phyloP scores from a whole-genome alignment of 2,113 vertebrate species.

The Oostethus manadensis region DNA sequence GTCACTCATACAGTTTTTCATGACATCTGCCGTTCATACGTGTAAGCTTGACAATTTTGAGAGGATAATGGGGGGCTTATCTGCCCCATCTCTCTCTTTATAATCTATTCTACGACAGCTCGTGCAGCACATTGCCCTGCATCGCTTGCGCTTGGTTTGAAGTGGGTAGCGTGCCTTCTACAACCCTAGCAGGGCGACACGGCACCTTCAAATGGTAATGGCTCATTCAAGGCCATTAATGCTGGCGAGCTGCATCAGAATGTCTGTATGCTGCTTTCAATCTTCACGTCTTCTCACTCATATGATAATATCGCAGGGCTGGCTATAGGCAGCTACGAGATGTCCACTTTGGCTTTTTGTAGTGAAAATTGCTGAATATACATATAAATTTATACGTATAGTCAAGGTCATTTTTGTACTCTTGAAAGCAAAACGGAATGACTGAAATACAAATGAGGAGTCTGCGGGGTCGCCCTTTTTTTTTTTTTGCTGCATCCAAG shows the following conservation, averaged over 20 bases:
- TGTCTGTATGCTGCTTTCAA: slow-evolving; percentile 34
- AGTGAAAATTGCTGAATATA: slow-evolving; percentile 47
- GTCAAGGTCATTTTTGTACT: slow-evolving; percentile 13
- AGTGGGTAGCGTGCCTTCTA: slow-evolving; percentile 63
- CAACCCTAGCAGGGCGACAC: slow-evolving; percentile 52
- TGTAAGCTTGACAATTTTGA: slow-evolving; percentile 32
- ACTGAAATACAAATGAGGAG: slow-evolving; percentile 32
- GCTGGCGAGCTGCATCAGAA: slow-evolving; percentile 53
- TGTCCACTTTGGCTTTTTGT: slow-evolving; percentile 40
- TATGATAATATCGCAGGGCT: slow-evolving; percentile 40
- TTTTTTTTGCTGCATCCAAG: background rate
- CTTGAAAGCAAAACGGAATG: slow-evolving; percentile 16
- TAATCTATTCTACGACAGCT: slow-evolving; percentile 54
- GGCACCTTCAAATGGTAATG: slow-evolving; percentile 71
- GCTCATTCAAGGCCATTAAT: slow-evolving; percentile 69
- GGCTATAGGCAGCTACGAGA: slow-evolving; percentile 32
- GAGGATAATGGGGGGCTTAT: slow-evolving; percentile 63
- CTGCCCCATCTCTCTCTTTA: slow-evolving; percentile 47
- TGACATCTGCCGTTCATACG: slow-evolving; percentile 39
- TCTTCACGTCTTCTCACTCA: slow-evolving; percentile 37
- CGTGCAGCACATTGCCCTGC: slow-evolving; percentile 43
- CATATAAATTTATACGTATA: no score
- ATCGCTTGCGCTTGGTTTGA: slow-evolving; percentile 59
- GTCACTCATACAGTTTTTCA: slow-evolving; percentile 37
- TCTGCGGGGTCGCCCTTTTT: slow-evolving; percentile 5